Conservation (phyloP, 1,140 invertebrate species). For the Tetraneura akinire region DNA sequence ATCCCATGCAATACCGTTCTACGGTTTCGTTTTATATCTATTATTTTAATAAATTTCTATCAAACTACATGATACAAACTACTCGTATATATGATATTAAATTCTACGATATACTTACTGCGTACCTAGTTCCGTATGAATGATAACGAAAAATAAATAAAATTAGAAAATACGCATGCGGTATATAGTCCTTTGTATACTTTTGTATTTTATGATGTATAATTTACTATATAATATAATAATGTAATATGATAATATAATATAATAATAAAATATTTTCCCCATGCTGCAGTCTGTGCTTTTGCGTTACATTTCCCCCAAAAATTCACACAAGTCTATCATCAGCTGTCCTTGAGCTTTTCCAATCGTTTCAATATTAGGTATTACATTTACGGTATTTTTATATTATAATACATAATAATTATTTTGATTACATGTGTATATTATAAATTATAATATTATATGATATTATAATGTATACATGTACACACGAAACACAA, state of each 20-base stretch:
- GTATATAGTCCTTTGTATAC: conserved; percentile 49
- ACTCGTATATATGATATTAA: no score
- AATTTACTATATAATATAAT: neutral
- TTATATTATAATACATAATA: neutral
- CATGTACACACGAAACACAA: neutral
- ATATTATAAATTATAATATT: no score
- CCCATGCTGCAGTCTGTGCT: conserved; percentile 57
- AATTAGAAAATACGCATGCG: conserved; percentile 50
- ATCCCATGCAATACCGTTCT: conserved; percentile 13
- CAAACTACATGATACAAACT: neutral
- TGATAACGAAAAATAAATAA: no score
- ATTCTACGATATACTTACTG: no score
- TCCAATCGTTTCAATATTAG: neutral
- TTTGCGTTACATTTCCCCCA: conserved; percentile 51
- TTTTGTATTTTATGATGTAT: conserved; percentile 21
- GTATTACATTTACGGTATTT: neutral
- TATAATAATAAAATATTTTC: no score
- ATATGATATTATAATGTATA: neutral
- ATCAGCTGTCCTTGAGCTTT: neutral
- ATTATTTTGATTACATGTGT: no score
- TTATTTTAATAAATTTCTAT: neutral
- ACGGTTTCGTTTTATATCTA: neutral
- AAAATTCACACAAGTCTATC: conserved; percentile 55
- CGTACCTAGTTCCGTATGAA: no score
- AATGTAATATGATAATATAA: neutral